A percentile compares a stretch with the other conserved stretches of the same genome.
These are phyloP conservation scores for Heliconius aoede DNA, from an alignment of 2,888 invertebrate genomes.

Conservation along the genomic window DNA sequence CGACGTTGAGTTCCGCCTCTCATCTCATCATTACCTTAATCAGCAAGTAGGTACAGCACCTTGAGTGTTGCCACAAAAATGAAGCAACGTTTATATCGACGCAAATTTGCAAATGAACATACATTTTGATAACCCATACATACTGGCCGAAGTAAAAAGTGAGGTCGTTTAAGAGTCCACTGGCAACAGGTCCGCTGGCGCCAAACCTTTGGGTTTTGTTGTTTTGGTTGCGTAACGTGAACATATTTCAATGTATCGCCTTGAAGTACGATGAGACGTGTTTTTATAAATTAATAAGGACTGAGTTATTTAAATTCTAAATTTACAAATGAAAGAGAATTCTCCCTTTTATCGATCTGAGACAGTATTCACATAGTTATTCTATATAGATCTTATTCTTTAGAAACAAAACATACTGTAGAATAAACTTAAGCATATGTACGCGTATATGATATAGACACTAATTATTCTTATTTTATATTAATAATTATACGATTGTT, in stretches of 20 bases:
- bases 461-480: background rate
- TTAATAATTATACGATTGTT: background rate
- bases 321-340: slow-evolving; percentile 30
- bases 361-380: slow-evolving; percentile 16
- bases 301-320: slow-evolving; percentile 41
- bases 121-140: slow-evolving; percentile 70
- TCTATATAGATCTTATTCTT: slow-evolving; percentile 2
- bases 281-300: slow-evolving; percentile 37
- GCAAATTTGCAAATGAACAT: slow-evolving; percentile 55
- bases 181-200: slow-evolving; percentile 72
- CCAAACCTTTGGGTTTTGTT: slow-evolving; percentile 56
- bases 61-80: slow-evolving; percentile 12
- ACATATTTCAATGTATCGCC: slow-evolving; percentile 42
- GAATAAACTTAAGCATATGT: no score
- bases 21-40: background rate
- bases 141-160: slow-evolving; percentile 74
- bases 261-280: slow-evolving; percentile 30
- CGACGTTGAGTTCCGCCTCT: background rate
- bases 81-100: background rate
- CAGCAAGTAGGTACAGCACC: background rate
- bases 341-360: slow-evolving; percentile 17
- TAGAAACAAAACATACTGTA: no score
- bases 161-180: slow-evolving; percentile 61
- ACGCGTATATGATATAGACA: background rate
- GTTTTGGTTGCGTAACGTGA: slow-evolving; percentile 42